Evolutionary conservation across 2,113 vertebrate species (phyloP).

Genomic region (Ptilonorhynchus violaceus): DNA sequence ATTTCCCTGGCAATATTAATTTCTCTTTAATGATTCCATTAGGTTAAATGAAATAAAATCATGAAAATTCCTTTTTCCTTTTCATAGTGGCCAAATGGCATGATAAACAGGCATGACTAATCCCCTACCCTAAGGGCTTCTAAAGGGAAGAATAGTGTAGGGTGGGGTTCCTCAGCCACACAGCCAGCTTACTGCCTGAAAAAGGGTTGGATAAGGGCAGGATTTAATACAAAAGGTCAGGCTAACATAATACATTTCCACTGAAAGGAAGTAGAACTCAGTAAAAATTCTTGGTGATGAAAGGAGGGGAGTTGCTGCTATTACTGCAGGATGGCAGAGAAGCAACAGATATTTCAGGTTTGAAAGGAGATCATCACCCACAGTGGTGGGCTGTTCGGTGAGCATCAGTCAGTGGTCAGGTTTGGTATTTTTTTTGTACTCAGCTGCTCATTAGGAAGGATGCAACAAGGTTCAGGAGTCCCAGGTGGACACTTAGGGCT

Average conservation of each 20-base stretch:
- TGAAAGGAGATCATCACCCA: not conserved
- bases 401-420: not conserved
- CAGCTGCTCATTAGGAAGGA: not conserved
- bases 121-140: not conserved
- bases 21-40: constrained; percentile 18
- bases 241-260: not conserved
- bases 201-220: constrained; percentile 13
- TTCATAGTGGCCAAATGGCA: not conserved
- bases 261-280: not conserved
- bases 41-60: constrained; percentile 28
- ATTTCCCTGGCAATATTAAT: not conserved
- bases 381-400: not conserved
- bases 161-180: not conserved
- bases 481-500: not conserved
- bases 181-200: not conserved
- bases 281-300: not conserved
- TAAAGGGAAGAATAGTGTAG: not conserved
- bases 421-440: not conserved
- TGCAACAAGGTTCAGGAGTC: not conserved
- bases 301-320: not conserved
- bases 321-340: not conserved
- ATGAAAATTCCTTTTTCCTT: constrained; percentile 12
- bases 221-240: constrained; percentile 29
- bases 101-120: constrained; percentile 27
- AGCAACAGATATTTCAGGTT: not conserved